These are phyloP conservation scores for Drosophila eohydei DNA, from an alignment of 2,888 invertebrate species.

Conservation along the genomic window DNA sequence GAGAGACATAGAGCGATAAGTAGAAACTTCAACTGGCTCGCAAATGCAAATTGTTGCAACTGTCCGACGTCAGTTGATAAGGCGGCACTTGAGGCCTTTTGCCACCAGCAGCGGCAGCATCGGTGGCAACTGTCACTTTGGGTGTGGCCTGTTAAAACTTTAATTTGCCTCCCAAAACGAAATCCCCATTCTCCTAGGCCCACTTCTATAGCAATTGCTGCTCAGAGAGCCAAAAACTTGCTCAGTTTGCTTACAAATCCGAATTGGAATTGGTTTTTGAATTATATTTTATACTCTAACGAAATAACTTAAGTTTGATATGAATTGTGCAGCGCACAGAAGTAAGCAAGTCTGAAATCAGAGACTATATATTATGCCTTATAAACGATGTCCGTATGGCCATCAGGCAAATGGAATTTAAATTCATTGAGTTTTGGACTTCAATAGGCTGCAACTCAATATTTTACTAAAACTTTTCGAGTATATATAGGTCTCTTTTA, in stretches of 20 bases:
- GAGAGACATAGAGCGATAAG: conserved; percentile 43
- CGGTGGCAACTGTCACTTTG: conserved; percentile 33
- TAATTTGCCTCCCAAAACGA: conserved; percentile 5
- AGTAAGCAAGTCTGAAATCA: too few species aligned
- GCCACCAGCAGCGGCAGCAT: conserved; percentile 56
- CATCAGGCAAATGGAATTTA: too few species aligned
- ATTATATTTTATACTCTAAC: neutral
- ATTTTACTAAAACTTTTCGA: neutral
- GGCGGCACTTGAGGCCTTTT: conserved; percentile 51
- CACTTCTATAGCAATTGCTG: conserved; percentile 21
- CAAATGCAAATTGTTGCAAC: conserved; percentile 51
- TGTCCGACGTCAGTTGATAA: conserved; percentile 68
- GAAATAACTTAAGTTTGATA: neutral
- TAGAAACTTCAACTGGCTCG: conserved; percentile 30
- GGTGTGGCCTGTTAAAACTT: conserved; percentile 20
- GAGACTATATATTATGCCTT: too few species aligned
- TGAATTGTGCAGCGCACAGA: neutral
- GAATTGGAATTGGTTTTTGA: conserved; percentile 38
- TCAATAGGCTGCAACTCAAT: too few species aligned
- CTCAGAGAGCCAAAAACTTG: conserved; percentile 32
- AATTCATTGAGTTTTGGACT: too few species aligned
- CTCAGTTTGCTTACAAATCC: conserved; percentile 37
- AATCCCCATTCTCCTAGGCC: neutral
- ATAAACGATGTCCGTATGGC: too few species aligned
- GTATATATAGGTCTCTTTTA: neutral